phyloP scores from a whole-genome alignment of 2,113 vertebrate species.

The Macaca mulatta region DNA sequence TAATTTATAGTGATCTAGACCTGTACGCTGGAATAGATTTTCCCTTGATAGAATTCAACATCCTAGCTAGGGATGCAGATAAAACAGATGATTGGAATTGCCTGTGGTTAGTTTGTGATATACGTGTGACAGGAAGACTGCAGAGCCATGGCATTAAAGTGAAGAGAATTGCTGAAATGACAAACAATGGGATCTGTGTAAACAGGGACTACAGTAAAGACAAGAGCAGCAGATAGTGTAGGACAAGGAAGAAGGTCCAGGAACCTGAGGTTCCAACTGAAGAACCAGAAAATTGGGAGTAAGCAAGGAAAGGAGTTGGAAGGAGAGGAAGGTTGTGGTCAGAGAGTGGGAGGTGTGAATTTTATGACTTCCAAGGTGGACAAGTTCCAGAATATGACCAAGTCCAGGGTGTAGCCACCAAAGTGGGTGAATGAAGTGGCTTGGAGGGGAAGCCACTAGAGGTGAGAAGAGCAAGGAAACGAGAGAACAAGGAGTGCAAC shows the following conservation, averaged over 20 bases:
- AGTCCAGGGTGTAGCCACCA: not conserved
- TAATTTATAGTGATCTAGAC: not conserved
- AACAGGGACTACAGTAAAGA: not conserved
- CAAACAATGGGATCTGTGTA: not conserved
- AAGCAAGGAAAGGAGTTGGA: not conserved
- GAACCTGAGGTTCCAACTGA: not conserved
- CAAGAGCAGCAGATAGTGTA: accelerated
- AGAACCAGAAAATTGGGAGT: not conserved
- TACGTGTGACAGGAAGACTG: not conserved
- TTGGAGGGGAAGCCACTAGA: not conserved
- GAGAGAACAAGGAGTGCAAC: too few species aligned
- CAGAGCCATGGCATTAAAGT: not conserved
- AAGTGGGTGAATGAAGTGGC: not conserved
- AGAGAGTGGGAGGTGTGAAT: constrained; percentile 7
- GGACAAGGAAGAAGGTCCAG: not conserved
- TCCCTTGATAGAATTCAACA: not conserved
- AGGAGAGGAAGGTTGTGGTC: not conserved
- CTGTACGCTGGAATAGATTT: not conserved
- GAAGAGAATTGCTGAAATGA: not conserved
- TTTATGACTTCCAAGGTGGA: not conserved
- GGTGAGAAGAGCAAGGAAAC: not conserved
- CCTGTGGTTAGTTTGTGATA: not conserved
- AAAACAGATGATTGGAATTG: not conserved
- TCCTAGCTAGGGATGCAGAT: accelerated
- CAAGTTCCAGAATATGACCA: not conserved